phyloP scores from a whole-genome alignment of 2,888 invertebrate species.

The Prenolepis imparis region DNA sequence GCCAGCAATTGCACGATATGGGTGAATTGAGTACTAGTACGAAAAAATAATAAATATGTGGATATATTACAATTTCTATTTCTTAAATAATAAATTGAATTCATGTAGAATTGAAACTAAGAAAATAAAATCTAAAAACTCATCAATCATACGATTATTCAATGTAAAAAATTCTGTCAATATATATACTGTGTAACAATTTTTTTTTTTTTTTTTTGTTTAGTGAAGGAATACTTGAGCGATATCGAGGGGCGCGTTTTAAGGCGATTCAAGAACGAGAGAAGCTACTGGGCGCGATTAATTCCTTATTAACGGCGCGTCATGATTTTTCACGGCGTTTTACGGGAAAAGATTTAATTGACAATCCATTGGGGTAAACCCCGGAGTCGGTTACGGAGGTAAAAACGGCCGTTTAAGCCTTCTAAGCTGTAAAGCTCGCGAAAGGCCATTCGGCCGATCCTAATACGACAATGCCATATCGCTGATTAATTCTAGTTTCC shows the following conservation, averaged over 20 bases:
- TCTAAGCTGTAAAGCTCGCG: slow-evolving; percentile 40
- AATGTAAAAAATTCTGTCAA: too few species aligned
- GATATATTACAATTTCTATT: background rate
- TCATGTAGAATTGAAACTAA: background rate
- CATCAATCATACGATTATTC: background rate
- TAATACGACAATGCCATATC: slow-evolving; percentile 34
- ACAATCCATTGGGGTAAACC: slow-evolving; percentile 26
- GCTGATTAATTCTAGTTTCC: slow-evolving; percentile 9
- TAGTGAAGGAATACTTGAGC: background rate
- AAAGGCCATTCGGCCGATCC: slow-evolving; percentile 35
- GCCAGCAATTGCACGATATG: background rate
- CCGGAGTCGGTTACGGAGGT: slow-evolving; percentile 9
- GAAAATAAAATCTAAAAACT: background rate
- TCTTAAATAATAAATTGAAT: background rate
- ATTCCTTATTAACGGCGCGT: slow-evolving; percentile 42
- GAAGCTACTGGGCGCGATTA: slow-evolving; percentile 18
- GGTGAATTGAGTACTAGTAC: background rate
- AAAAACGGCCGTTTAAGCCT: slow-evolving; percentile 47
- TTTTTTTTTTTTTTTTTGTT: background rate
- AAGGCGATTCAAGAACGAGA: slow-evolving; percentile 7
- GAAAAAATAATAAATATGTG: background rate
- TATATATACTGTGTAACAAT: background rate
- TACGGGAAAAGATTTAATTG: slow-evolving; percentile 43
- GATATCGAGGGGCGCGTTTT: background rate
- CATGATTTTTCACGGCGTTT: slow-evolving; percentile 3